Evolutionary conservation across 2,888 invertebrate genomes (phyloP).

Genomic region (Prenolepis imparis): DNA sequence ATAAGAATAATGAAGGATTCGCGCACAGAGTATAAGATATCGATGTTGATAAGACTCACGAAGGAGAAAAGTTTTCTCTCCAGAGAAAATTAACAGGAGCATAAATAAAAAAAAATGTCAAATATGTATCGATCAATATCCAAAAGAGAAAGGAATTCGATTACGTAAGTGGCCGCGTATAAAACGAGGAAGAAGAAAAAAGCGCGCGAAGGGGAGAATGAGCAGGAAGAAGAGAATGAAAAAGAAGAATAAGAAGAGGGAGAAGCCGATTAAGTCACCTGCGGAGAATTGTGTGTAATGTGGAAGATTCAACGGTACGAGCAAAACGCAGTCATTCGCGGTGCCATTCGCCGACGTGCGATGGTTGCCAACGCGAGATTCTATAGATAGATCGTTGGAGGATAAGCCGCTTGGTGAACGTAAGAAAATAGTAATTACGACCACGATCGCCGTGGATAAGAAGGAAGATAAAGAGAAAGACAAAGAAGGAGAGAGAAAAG

Average conservation of each 20-base stretch:
- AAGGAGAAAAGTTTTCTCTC: background rate
- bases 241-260: slow-evolving; percentile 28
- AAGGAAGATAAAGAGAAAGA: slow-evolving; percentile 29
- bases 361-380: slow-evolving; percentile 62
- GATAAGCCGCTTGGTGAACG: slow-evolving; percentile 70
- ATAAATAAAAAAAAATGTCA: background rate
- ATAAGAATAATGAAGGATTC: slow-evolving; percentile 2
- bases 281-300: slow-evolving; percentile 61
- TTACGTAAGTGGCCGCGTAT: slow-evolving; percentile 3
- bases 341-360: slow-evolving; percentile 66
- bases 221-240: slow-evolving; percentile 33
- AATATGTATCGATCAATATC: background rate
- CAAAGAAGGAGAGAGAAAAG: slow-evolving; percentile 41
- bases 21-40: background rate
- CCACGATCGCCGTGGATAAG: slow-evolving; percentile 69
- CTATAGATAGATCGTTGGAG: slow-evolving; percentile 74
- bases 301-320: slow-evolving; percentile 60
- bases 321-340: slow-evolving; percentile 60
- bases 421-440: slow-evolving; percentile 79
- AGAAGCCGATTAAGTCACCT: slow-evolving; percentile 69
- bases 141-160: background rate
- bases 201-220: background rate
- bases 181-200: background rate
- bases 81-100: background rate
- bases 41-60: background rate